phyloP scores from a whole-genome alignment of 2,797 vertebrate species.

The Spinus olivaceus region DNA sequence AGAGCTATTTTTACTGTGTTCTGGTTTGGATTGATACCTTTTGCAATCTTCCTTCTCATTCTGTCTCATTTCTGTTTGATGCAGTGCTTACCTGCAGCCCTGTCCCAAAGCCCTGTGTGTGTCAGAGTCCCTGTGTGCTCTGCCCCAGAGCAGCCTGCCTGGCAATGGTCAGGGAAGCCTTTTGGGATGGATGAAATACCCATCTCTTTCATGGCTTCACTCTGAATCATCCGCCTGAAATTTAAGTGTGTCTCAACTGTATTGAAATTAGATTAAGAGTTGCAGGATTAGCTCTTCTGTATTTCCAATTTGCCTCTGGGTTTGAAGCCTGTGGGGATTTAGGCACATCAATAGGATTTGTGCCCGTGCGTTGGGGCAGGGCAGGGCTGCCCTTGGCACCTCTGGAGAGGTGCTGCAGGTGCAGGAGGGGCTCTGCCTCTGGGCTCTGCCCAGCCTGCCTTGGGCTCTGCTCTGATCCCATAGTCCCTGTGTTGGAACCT shows the following conservation, averaged over 20 bases:
- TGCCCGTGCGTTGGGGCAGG: not conserved
- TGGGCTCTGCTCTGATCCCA: not conserved
- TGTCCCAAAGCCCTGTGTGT: not conserved
- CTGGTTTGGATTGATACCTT: not conserved
- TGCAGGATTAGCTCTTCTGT: not conserved
- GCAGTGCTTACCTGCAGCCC: not conserved
- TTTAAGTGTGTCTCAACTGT: not conserved
- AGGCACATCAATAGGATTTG: not conserved
- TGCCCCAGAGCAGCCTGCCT: not conserved
- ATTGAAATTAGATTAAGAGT: slow-evolving; percentile 3
- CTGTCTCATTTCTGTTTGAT: not conserved
- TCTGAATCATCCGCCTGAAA: not conserved
- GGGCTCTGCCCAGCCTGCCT: not conserved
- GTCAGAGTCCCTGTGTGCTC: not conserved
- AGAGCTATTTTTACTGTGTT: not conserved
- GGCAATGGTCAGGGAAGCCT: not conserved
- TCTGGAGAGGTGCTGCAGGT: not conserved
- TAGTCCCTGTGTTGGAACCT: not conserved
- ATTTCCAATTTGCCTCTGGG: not conserved
- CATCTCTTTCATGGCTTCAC: not conserved
- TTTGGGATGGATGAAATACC: not conserved
- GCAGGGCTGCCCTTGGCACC: not conserved
- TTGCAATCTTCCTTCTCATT: not conserved
- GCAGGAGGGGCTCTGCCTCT: not conserved
- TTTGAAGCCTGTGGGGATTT: not conserved